phyloP scores from a whole-genome alignment of 2,113 vertebrate genomes.

The Planiliza haematocheilus region DNA sequence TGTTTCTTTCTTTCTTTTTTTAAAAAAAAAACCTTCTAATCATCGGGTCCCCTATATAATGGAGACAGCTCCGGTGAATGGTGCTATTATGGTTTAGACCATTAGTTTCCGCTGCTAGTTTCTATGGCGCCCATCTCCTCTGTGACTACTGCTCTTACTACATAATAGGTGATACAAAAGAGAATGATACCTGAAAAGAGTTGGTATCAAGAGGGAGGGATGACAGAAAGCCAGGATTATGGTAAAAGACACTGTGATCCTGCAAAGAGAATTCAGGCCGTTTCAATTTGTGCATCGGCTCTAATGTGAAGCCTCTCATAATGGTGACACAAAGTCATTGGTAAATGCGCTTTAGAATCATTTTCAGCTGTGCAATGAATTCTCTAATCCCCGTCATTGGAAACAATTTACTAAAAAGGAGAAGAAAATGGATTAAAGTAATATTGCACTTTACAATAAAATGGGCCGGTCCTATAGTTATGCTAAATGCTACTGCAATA shows the following conservation, averaged over 20 bases:
- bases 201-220: background rate
- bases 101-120: conserved; percentile 50
- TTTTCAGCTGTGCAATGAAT: background rate
- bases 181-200: conserved; percentile 30
- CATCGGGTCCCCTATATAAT: conserved; percentile 43
- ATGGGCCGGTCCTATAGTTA: too few species aligned
- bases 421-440: too few species aligned
- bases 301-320: background rate
- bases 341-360: background rate
- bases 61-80: conserved; percentile 50
- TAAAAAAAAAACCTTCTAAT: conserved; percentile 50
- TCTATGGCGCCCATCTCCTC: conserved; percentile 47
- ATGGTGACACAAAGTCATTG: background rate
- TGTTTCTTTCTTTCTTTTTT: conserved; percentile 37
- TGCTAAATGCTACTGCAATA: background rate
- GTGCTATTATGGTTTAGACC: conserved; percentile 55
- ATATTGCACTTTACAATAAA: too few species aligned
- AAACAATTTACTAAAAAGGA: background rate
- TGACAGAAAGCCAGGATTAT: background rate
- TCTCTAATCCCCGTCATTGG: background rate
- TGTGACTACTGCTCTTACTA: conserved; percentile 25
- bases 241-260: background rate
- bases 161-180: conserved; percentile 47
- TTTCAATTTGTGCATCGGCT: background rate
- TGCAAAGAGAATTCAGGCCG: conserved; percentile 11